Evolutionary conservation across 1,140 invertebrate genomes (phyloP).

Genomic region (Zaprionus ghesquierei): DNA sequence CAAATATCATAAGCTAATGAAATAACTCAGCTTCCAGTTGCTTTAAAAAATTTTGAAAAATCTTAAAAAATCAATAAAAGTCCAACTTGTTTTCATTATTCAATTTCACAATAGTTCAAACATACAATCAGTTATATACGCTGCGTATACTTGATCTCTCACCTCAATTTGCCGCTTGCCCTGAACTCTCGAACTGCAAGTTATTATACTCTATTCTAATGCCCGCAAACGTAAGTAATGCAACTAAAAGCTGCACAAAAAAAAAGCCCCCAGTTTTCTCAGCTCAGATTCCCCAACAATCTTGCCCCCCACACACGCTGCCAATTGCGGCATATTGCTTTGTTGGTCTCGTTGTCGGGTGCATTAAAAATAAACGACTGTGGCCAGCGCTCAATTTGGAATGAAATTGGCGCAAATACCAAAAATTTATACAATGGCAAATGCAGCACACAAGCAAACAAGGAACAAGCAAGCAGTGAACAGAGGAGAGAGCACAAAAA

Average conservation of each 20-base stretch:
- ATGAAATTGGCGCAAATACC: slow-evolving; percentile 80
- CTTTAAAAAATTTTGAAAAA: not conserved
- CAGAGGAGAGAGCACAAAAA: not conserved
- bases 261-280: not conserved
- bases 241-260: slow-evolving; percentile 15
- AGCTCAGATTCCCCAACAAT: not conserved
- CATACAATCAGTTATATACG: not conserved
- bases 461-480: slow-evolving; percentile 25
- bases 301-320: not conserved
- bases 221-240: slow-evolving; percentile 23
- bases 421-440: slow-evolving; percentile 78
- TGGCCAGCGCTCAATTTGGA: slow-evolving; percentile 78
- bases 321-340: slow-evolving; percentile 55
- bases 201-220: slow-evolving; percentile 36
- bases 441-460: slow-evolving; percentile 55
- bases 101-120: not conserved
- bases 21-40: not conserved
- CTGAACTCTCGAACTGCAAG: slow-evolving; percentile 4
- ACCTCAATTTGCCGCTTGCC: not conserved
- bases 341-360: slow-evolving; percentile 49
- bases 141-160: not conserved
- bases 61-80: not conserved
- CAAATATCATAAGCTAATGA: not conserved
- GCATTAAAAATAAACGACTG: slow-evolving; percentile 81
- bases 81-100: not conserved